phyloP scores from a whole-genome alignment of 2,888 invertebrate genomes.

The Athalia cordata region DNA sequence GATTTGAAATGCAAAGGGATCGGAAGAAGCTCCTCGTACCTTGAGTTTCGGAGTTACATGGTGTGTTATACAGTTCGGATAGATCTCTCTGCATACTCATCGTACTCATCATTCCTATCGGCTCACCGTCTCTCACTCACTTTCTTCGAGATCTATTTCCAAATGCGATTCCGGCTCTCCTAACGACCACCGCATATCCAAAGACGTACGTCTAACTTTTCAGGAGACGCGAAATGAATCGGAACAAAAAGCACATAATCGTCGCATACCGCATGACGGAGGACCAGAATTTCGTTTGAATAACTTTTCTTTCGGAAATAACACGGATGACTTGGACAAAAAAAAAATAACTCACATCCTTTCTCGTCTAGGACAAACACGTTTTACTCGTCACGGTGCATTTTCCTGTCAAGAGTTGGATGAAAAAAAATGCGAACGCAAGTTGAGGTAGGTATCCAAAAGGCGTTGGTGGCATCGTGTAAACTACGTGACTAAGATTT shows the following conservation, averaged over 20 bases:
- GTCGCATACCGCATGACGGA: neutral
- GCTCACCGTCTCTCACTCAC: neutral
- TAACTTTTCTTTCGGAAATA: too few relatives aligned
- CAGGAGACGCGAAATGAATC: neutral
- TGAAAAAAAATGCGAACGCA: too few relatives aligned
- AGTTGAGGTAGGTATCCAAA: too few relatives aligned
- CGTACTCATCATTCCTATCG: neutral
- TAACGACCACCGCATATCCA: slow-evolving; percentile 18
- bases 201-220: slow-evolving; percentile 5
- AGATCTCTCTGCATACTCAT: neutral
- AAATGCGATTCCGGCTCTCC: slow-evolving; percentile 12
- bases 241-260: neutral
- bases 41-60: too few relatives aligned
- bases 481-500: too few relatives aligned
- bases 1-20: slow-evolving; percentile 27
- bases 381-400: too few relatives aligned
- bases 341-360: too few relatives aligned
- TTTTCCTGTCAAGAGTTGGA: too few relatives aligned
- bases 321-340: too few relatives aligned
- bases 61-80: too few relatives aligned
- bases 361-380: too few relatives aligned
- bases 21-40: neutral
- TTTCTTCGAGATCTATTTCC: neutral
- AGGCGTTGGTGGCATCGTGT: too few relatives aligned
- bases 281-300: neutral